A percentile compares a stretch with the other conserved stretches of the same genome.
phyloP scores from a whole-genome alignment of 2,113 vertebrate species.

The Drymodes brunneopygia region DNA sequence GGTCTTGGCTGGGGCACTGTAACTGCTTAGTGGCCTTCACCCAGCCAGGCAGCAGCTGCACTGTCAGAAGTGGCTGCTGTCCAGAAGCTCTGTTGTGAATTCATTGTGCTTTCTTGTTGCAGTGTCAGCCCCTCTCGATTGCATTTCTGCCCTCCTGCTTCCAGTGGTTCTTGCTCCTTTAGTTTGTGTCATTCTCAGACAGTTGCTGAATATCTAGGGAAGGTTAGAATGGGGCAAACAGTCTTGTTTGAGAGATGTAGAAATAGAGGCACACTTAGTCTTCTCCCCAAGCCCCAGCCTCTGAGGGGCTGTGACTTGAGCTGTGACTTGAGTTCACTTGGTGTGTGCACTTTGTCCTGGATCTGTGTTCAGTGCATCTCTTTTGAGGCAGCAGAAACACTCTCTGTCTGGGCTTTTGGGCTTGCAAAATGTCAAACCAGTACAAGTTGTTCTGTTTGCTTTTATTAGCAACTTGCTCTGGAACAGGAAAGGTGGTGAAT shows the following conservation, averaged over 20 bases:
- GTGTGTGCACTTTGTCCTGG: fast-evolving
- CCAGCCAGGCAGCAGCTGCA: not conserved
- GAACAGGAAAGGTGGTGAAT: not conserved
- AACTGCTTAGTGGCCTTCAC: not conserved
- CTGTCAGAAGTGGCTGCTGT: not conserved
- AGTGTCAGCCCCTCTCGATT: not conserved
- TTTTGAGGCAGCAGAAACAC: not conserved
- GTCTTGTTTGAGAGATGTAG: not conserved
- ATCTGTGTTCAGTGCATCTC: not conserved
- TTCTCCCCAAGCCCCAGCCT: not conserved
- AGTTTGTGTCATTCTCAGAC: not conserved
- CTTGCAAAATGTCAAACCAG: not conserved
- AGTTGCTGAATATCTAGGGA: not conserved
- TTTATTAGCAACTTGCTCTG: not conserved
- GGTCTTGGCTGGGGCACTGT: not conserved
- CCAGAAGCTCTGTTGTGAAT: not conserved
- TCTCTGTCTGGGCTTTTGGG: not conserved
- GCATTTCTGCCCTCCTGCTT: not conserved
- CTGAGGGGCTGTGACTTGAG: not conserved
- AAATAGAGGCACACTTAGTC: not conserved
- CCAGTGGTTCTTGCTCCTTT: not conserved
- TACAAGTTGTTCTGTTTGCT: not conserved
- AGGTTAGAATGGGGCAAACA: not conserved
- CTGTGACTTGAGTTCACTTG: not conserved
- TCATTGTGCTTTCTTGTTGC: not conserved